phyloP scores from a whole-genome alignment of 2,888 invertebrate genomes.

The Caenorhabditis auriculariae region DNA sequence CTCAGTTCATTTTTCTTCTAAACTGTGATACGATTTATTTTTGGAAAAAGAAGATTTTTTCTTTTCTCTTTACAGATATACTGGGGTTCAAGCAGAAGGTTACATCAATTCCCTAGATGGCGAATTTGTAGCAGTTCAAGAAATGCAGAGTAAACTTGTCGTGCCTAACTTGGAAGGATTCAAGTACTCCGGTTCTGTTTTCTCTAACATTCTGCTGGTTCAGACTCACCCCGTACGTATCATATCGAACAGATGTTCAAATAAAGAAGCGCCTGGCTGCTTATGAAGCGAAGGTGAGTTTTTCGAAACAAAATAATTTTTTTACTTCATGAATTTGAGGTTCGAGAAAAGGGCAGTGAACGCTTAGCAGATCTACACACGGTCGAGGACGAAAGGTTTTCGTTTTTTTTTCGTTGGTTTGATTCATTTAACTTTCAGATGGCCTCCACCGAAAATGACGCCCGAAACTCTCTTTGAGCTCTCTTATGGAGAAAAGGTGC shows the following conservation, averaged over 20 bases:
- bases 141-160: constrained; percentile 87
- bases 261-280: constrained; percentile 52
- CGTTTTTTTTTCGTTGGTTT: not conserved
- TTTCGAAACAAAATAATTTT: not conserved
- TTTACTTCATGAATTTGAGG: constrained; percentile 1
- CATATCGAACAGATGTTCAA: constrained; percentile 72
- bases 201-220: too few relatives aligned
- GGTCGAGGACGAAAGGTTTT: constrained; percentile 47
- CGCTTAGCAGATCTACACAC: constrained; percentile 50
- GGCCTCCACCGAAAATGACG: constrained; percentile 61
- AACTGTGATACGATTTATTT: too few relatives aligned
- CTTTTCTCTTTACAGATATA: constrained; percentile 40
- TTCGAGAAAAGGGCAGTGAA: constrained; percentile 51
- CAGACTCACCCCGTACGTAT: constrained; percentile 87
- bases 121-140: constrained; percentile 71
- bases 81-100: constrained; percentile 52
- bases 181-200: too few relatives aligned
- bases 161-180: constrained; percentile 85
- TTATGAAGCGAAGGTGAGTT: constrained; percentile 43
- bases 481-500: constrained; percentile 52
- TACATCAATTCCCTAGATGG: constrained; percentile 51
- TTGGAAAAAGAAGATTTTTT: too few relatives aligned
- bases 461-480: constrained; percentile 57
- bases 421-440: constrained; percentile 21
- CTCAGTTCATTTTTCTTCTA: not conserved